Evolutionary conservation across 2,888 invertebrate genomes (phyloP), one percentile per base, ranked within the genome.

Genomic region (Microctonus hyperodae): DNA sequence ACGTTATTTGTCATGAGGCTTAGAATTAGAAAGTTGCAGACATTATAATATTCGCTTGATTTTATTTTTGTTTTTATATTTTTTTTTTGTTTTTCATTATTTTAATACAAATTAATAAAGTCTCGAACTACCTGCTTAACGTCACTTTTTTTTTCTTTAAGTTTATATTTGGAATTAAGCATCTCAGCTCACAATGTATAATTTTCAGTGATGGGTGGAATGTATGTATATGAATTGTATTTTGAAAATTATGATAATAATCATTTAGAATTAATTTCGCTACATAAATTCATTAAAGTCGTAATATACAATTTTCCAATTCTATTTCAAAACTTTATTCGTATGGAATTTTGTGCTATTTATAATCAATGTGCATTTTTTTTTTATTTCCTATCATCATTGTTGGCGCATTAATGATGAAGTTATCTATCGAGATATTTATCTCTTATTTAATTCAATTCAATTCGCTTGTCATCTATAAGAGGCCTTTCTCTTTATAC

Each of bases 311-410:
- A 35, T 67, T 51, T 50, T 64, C n/a, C n/a, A n/a, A n/a, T 76
- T 73, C 68, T 73, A 75, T 76, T 75, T 75, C 71, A 74, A 73
- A 75, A 74, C 64, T 20, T 59, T 2, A 70, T 71, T 71, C 68
- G 71, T 75, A 72, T 70, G 75, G 78, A 80, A 78, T 78, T 82
- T 63, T 83, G 83, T 83, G 83, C 83, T 82, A 81, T 83, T 79
- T 82, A 80, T 79, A 81, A 81, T 82, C 77, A 75, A 44, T 83
- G 83, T 83, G 83, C 83, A 83, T 78, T 80, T 75, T 72, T 75
- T 75, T 68, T 75, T 68, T 72, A n/a, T n/a, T n/a, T n/a, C n/a
- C n/a, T 76, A 76, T 76, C 73, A 74, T 77, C 73, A 76, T 76
- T 73, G 74, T 76, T 75, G 74, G 75, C 78, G 76, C 71, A 70